Evolutionary conservation across 92 coral and sea anemone genomes (phyloP), one percentile per base, ranked within the genome.

Genomic region (Bergia puertoricense): DNA sequence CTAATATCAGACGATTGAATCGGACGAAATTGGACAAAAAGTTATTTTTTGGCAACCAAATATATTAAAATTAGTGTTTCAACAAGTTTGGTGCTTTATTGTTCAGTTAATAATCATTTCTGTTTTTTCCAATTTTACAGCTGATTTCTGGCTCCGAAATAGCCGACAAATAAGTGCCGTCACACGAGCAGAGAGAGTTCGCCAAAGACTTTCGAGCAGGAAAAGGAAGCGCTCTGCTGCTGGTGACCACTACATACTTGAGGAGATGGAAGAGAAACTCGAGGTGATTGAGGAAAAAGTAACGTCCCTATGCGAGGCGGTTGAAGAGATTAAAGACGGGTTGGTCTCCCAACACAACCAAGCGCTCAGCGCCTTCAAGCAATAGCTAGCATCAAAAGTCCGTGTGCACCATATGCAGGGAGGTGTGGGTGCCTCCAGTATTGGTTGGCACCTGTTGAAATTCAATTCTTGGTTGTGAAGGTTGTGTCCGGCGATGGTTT

Each of bases 121-220:
- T 75, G 8, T 75, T 75, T 75, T 48, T 39, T 36, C 43, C 15
- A 75, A 39, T 75, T 75, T 75, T 0, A 75, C 22, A 75, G 79
- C 79, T 75, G 79, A 75, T 20, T 75, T 75, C 22, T 75, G 79
- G 79, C 79, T 50, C 22, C 79, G 38, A 38, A 75, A 75, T 41
- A 75, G 79, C 48, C 48, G 79, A 7, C 79, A 75, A 75, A 75
- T 75, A 39, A 38, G 42, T 39, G 79, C 79, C 22, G 79, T 75
- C 11, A 36, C 79, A 75, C 48, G 79, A 41, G 79, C 79, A 75
- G 79, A 75, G 1, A n/a, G 48, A 39, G 22, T 75, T 75, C 48
- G 79, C 20, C 0, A 75, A 75, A 6, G 79, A 75, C 15, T 75
- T 3, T 39, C 14, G 4, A 75, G 11, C 48, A 11, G 48, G 14